Base-by-base conservation (phyloP, 2,797 vertebrate species). In the Cygnus olor region DNA sequence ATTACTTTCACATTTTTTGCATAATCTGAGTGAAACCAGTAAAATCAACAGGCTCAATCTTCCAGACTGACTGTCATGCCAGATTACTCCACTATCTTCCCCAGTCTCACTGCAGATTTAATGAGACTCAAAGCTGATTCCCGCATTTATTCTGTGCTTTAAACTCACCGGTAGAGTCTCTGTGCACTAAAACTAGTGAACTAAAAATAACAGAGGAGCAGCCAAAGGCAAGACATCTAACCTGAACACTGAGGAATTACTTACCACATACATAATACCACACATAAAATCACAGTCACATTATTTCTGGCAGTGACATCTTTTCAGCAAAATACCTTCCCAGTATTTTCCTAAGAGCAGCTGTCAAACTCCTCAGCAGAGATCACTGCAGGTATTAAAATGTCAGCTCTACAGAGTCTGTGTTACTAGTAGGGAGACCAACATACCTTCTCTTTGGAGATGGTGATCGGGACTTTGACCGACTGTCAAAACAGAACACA, bases 371-470 rank as follows among this genome's bases (percentile, higher is more conserved):
- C 32, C 86, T 74, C 40, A 71, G 77, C 49, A 91, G 51, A 85
- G 22, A 51, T 28, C 18, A 44, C 28, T 57, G 80, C 80, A 87
- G 64, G 54, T 2, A 56, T 72, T 65, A 57, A 21, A 86, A 42
- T 36, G 51, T n/a, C 73, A 84, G 56, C 47, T 80, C 66, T 76
- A 56, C 0, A 0, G 25, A 49, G n/a, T 5, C 73, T 86, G 4
- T 4, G 5, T 60, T 68, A 47, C 17, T 32, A 84, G 68, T 3
- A 90, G 85, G 53, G 93, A 95, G 57, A 95, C 79, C 71, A 95
- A 97, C 97, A 6, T 98, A 98, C 98, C 98, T 98, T 98, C 98
- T 98, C 97, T 98, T 98, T 97, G 98, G 97, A 98, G 98, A 98
- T 71, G 98, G 97, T 54, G 98, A 98, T 96, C 97, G 98, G 94